Percentiles rank a stretch among this genome's conserved stretches.
phyloP scores from a whole-genome alignment of 1,140 invertebrate genomes.

The Hylaeus anthracinus region DNA sequence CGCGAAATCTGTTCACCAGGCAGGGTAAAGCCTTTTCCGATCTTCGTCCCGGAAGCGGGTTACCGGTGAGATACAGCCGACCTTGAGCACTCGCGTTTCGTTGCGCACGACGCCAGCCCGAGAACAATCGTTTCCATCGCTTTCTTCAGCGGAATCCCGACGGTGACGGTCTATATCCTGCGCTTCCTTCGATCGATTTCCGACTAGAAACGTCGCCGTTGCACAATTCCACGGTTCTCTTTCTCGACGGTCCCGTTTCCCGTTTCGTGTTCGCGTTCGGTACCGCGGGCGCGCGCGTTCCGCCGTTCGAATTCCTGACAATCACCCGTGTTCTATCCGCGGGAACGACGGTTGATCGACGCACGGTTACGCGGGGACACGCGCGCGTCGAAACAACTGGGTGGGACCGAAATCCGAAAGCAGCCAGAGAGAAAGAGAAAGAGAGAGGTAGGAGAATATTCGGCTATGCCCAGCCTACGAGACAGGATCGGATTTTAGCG shows the following conservation, averaged over 20 bases:
- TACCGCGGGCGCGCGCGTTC: background rate
- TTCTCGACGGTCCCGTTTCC: slow-evolving; percentile 35
- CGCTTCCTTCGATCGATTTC: slow-evolving; percentile 29
- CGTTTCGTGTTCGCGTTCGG: slow-evolving; percentile 18
- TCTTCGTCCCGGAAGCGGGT: slow-evolving; percentile 50
- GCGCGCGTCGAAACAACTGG: slow-evolving; percentile 16
- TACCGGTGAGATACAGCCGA: slow-evolving; percentile 46
- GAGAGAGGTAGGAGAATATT: slow-evolving; percentile 67
- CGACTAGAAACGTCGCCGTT: slow-evolving; percentile 54
- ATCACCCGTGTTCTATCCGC: slow-evolving; percentile 17
- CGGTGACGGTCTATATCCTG: background rate
- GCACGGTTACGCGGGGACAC: slow-evolving; percentile 21
- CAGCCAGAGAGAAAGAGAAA: slow-evolving; percentile 21
- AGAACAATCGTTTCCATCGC: slow-evolving; percentile 42
- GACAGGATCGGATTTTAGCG: slow-evolving; percentile 76
- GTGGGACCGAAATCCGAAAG: slow-evolving; percentile 45
- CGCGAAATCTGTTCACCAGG: background rate
- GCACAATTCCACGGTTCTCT: slow-evolving; percentile 47
- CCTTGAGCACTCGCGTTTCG: slow-evolving; percentile 57
- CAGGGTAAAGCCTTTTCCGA: no score
- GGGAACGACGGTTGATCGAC: slow-evolving; percentile 11
- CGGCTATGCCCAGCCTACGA: slow-evolving; percentile 65
- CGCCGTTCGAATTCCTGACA: slow-evolving; percentile 1
- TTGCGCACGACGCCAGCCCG: slow-evolving; percentile 33
- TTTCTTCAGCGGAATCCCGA: slow-evolving; percentile 24